phyloP scores from a whole-genome alignment of 2,113 vertebrate genomes.

The Brevimyrus niger region DNA sequence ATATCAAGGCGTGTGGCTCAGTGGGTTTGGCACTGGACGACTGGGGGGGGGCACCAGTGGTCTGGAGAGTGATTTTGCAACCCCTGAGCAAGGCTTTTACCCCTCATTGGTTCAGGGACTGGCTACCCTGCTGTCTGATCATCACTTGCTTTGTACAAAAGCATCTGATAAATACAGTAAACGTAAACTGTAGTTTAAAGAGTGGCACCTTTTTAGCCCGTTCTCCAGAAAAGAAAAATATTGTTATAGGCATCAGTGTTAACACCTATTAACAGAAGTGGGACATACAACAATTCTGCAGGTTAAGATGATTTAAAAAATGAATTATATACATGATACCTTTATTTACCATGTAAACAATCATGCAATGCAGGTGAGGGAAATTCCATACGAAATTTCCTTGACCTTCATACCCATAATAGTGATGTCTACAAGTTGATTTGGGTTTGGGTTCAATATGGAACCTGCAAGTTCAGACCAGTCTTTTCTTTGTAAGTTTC shows the following conservation, averaged over 20 bases:
- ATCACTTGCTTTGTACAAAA: not conserved
- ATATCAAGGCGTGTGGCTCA: not conserved
- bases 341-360: not conserved
- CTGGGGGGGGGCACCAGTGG: no score
- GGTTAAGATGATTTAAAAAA: not conserved
- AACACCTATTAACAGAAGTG: not conserved
- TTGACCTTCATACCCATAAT: conserved; percentile 47
- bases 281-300: not conserved
- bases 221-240: not conserved
- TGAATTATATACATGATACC: not conserved
- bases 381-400: not conserved
- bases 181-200: not conserved
- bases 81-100: not conserved
- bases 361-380: not conserved
- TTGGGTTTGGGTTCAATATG: conserved; percentile 57
- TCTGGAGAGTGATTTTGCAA: no score
- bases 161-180: not conserved
- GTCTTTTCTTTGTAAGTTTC: conserved; percentile 57
- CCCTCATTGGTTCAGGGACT: not conserved
- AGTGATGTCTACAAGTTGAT: conserved; percentile 57
- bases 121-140: not conserved
- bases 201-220: no score
- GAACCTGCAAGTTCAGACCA: conserved; percentile 55
- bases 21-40: not conserved
- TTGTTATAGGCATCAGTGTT: not conserved